Evolutionary conservation across 2,888 invertebrate species (phyloP), one percentile per base, ranked within the genome.

Genomic region (Monopis laevigella): DNA sequence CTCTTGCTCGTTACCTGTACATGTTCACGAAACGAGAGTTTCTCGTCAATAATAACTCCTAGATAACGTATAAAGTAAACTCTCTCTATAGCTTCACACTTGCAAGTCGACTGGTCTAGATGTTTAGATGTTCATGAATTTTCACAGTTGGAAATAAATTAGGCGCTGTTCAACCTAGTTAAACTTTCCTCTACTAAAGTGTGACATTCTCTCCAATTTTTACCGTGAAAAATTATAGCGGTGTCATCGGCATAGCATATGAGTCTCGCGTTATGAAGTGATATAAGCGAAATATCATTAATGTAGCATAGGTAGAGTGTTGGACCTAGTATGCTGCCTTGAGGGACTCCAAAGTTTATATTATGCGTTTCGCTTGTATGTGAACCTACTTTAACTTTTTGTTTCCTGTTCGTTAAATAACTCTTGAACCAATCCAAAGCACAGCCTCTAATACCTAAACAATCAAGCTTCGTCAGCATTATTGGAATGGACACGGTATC

Each of bases 291-390:
- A 10, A 46, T 21, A 12, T 43, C 40, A 19, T 47, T 47, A 4
- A 47, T 38, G 19, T 47, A 45, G 8, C 38, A 16, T 12, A 45
- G 11, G 21, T 45, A 47, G 2, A 47, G 35, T 5, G 47, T 45
- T 8, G 45, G 43, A 3, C 45, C 46, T 2, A 47, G 42, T 1
- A 45, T 45, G 21, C 49, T 48, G 3, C 49, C 49, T 27, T 49
- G 48, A 1, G 48, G 49, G 1, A 49, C 46, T n/a, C 44, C 44
- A 14, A 41, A 41, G n/a, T 18, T 24, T 2, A 44, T 26, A 8
- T 19, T n/a, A 11, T 14, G 12, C 4, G 13, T 27, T 2, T 26
- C 32, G 34, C 44, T 44, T n/a, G 8, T 13, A 2, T 19, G n/a
- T 2, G 18, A n/a, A 13, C 10, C 24, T n/a, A 38, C 8, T 21